Evolutionary conservation across 2,888 invertebrate genomes (phyloP).

Genomic region (Pachydiplax longipennis): DNA sequence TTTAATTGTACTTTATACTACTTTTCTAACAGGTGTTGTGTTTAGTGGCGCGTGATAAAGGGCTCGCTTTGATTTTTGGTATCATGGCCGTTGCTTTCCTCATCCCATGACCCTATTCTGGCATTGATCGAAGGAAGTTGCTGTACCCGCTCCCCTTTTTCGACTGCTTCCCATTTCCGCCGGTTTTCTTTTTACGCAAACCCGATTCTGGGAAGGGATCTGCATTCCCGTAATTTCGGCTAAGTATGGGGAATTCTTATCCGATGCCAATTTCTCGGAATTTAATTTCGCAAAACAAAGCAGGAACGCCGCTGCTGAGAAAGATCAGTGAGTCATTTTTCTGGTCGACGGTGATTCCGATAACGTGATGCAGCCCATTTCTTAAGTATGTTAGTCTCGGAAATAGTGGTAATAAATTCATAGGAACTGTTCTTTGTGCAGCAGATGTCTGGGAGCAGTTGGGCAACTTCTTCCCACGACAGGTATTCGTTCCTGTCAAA

Average conservation of each 20-base stretch:
- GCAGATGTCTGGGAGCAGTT: too few relatives aligned
- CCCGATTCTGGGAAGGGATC: background rate
- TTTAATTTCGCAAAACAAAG: background rate
- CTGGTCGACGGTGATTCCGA: background rate
- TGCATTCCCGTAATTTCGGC: too few relatives aligned
- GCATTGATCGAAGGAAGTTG: slow-evolving; percentile 11
- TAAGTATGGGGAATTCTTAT: background rate
- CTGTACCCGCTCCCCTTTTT: background rate
- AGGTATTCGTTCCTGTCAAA: background rate
- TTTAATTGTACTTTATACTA: too few relatives aligned
- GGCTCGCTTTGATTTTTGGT: background rate
- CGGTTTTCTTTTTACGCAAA: background rate
- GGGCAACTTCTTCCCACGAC: too few relatives aligned
- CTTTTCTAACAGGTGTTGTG: too few relatives aligned
- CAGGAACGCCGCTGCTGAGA: too few relatives aligned
- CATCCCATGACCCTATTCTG: slow-evolving; percentile 33
- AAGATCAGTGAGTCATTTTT: background rate
- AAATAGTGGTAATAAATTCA: too few relatives aligned
- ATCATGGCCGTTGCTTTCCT: background rate
- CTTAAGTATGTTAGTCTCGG: too few relatives aligned
- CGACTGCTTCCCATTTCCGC: background rate
- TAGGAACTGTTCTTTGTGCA: too few relatives aligned
- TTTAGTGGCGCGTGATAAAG: background rate
- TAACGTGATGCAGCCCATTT: too few relatives aligned
- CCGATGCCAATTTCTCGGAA: background rate